Conservation (phyloP, 2,888 invertebrate species). For the Drosophila paranaensis region DNA sequence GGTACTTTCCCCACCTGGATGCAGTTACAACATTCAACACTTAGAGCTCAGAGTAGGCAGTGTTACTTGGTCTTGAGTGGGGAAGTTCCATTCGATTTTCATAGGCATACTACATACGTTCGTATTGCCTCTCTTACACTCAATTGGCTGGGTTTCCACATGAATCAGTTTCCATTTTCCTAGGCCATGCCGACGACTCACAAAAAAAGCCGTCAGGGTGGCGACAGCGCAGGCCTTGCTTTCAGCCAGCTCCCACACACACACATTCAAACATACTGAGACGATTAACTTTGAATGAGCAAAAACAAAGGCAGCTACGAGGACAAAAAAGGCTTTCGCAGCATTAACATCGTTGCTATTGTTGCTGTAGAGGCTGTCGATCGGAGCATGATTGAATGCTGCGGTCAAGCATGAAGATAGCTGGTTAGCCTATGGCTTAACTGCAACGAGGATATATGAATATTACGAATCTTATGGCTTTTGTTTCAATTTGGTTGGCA, state of each 20-base stretch:
- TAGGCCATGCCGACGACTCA: constrained; percentile 41
- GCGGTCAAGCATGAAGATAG: constrained; percentile 36
- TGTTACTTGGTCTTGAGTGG: constrained; percentile 3
- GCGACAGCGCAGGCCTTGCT: constrained; percentile 43
- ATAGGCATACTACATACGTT: constrained; percentile 52
- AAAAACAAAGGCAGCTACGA: constrained; percentile 50
- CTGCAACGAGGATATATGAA: neutral
- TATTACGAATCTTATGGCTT: neutral
- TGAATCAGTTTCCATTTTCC: constrained; percentile 61
- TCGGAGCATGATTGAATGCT: neutral
- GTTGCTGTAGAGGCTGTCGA: neutral
- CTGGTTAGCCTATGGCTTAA: neutral
- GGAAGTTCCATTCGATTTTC: constrained; percentile 37
- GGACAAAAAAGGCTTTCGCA: constrained; percentile 8
- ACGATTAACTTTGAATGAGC: constrained; percentile 56
- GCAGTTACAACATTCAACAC: neutral
- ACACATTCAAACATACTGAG: constrained; percentile 14
- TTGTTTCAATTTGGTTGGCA: neutral
- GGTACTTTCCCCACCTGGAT: too few relatives aligned
- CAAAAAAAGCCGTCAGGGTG: constrained; percentile 31
- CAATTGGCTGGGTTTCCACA: constrained; percentile 74
- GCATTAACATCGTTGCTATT: constrained; percentile 44
- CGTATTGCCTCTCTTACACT: constrained; percentile 55
- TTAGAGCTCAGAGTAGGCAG: neutral
- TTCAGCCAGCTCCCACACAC: constrained; percentile 1